Evolutionary conservation across 2,797 vertebrate species (phyloP), one percentile per base, ranked within the genome.

Genomic region (Triplophysa yarkandensis): DNA sequence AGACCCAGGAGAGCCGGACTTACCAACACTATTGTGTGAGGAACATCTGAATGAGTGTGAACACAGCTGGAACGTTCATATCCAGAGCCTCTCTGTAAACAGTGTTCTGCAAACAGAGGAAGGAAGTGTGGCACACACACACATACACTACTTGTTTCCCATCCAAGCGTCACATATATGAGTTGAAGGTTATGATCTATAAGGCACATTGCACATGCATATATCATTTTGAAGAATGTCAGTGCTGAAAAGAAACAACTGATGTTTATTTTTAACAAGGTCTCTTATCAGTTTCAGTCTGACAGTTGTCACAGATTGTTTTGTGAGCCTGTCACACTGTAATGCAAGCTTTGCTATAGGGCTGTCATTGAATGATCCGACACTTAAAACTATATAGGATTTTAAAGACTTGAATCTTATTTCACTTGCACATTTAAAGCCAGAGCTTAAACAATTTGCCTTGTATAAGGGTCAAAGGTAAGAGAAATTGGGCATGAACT

Each of bases 51-150:
- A 55, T 61, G 46, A 66, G 52, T 66, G 68, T 71, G 62, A 70
- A 16, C 67, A 60, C 54, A 75, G 44, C 66, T 75, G 43, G 48
- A 79, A 52, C 25, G 21, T 75, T 77, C 46, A 71, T 63, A 65
- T 69, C 52, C 25, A 77, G 34, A 71, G 68, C 14, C 63, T 39
- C 64, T 78, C 61, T 1, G 41, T 65, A 78, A 78, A 73, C 27
- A 32, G 1, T 23, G 4, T 72, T 11, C 25, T 43, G 77, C 66
- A 82, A 68, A 65, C 25, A 79, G 62, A 82, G 77, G 80, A 79
- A 82, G 71, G 74, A 77, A 77, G 67, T 8, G 50, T 36, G 11
- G 5, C 19, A 78, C 36, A 34, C 64, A 74, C 50, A 65, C 27
- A 63, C 73, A 62, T 55, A 52, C 44, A 25, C 28, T 36, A 11